Percentiles rank a stretch among this genome's conserved stretches.
Conservation (phyloP, 2,888 invertebrate species). For the Laothoe populi region DNA sequence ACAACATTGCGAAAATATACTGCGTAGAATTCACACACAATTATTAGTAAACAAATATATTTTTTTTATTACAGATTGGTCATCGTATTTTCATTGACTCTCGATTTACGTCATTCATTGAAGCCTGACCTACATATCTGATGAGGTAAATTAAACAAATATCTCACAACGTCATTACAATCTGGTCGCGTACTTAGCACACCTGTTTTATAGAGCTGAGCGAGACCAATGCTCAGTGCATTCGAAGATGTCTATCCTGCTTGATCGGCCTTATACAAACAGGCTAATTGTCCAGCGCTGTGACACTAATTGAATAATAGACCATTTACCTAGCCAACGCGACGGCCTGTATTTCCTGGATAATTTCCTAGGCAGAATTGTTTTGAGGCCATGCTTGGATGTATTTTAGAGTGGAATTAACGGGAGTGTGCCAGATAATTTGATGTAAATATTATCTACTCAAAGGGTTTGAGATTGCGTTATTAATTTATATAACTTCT, state of each 20-base stretch:
- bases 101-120: background rate
- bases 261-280: background rate
- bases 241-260: background rate
- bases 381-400: constrained; percentile 5
- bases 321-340: background rate
- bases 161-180: background rate
- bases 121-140: background rate
- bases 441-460: background rate
- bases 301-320: constrained; percentile 22
- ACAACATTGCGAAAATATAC: too few species aligned
- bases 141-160: background rate
- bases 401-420: background rate
- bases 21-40: too few species aligned
- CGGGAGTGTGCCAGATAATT: too few species aligned
- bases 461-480: too few species aligned
- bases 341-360: constrained; percentile 10
- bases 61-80: too few species aligned
- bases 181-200: background rate
- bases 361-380: constrained; percentile 8
- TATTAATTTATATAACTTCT: too few species aligned
- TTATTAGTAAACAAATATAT: too few species aligned
- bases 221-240: background rate
- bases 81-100: too few species aligned
- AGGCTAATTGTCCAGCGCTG: constrained; percentile 4
- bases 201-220: background rate